Evolutionary conservation across 2,888 invertebrate species (phyloP).

Genomic region (Lamellibrachia satsuma): DNA sequence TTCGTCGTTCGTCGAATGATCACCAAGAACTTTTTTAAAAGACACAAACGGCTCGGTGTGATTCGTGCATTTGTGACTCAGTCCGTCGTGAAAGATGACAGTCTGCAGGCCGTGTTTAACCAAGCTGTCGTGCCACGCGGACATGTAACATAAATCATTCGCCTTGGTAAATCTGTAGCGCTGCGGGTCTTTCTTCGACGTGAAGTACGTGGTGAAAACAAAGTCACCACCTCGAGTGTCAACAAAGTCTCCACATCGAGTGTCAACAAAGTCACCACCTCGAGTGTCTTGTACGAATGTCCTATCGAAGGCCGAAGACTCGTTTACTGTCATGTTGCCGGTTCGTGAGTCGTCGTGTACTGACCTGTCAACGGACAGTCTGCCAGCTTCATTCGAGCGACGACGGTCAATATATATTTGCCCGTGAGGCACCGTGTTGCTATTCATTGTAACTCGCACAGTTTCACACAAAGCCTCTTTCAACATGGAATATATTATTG

Average conservation of each 20-base stretch:
- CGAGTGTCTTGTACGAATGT: neutral
- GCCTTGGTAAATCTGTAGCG: neutral
- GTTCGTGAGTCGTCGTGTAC: too few relatives aligned
- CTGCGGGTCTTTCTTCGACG: slow-evolving; percentile 19
- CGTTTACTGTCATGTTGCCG: too few relatives aligned
- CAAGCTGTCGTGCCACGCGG: neutral
- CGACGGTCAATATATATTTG: too few relatives aligned
- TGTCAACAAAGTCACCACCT: neutral
- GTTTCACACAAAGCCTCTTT: too few relatives aligned
- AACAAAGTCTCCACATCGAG: too few relatives aligned
- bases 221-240: neutral
- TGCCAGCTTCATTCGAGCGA: too few relatives aligned
- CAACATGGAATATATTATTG: too few relatives aligned
- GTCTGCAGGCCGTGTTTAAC: neutral
- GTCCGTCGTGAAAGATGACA: slow-evolving; percentile 17
- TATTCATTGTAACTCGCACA: too few relatives aligned
- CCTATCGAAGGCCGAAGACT: too few relatives aligned
- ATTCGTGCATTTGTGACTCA: neutral
- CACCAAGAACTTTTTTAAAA: neutral
- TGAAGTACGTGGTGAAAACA: neutral
- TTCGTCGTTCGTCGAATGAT: neutral
- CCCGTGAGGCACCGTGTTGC: too few relatives aligned
- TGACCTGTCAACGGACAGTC: too few relatives aligned
- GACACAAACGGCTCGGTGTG: neutral
- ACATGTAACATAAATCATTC: neutral